Evolutionary conservation across 2,888 invertebrate genomes (phyloP).

Genomic region (Drosophila pullipes): DNA sequence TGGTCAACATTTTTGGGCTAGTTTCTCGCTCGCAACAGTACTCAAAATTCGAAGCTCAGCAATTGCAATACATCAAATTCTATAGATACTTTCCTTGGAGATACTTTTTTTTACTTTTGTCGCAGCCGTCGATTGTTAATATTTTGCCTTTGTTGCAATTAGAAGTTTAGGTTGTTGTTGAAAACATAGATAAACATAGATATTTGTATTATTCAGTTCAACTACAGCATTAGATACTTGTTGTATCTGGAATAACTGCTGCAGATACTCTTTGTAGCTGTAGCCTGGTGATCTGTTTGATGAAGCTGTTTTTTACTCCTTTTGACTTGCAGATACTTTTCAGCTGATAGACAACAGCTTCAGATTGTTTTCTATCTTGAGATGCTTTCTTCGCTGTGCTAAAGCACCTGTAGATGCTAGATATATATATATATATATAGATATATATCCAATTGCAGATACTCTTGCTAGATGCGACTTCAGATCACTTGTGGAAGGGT

Average conservation of each 20-base stretch:
- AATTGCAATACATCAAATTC: slow-evolving; percentile 10
- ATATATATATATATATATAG: slow-evolving; percentile 8
- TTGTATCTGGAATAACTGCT: background rate
- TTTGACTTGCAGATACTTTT: slow-evolving; percentile 22
- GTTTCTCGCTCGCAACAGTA: background rate
- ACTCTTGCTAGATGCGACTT: background rate
- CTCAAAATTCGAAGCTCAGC: background rate
- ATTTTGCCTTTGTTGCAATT: background rate
- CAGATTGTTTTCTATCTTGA: background rate
- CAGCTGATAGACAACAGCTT: background rate
- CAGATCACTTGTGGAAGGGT: background rate
- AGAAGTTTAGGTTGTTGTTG: background rate
- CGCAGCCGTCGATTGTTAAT: no score
- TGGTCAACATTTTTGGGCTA: slow-evolving; percentile 91
- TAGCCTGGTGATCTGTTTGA: background rate
- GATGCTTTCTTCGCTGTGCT: slow-evolving; percentile 14
- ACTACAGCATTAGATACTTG: slow-evolving; percentile 10
- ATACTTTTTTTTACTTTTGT: background rate
- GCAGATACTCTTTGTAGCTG: background rate
- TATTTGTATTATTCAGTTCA: background rate
- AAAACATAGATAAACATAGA: background rate
- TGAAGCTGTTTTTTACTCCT: background rate
- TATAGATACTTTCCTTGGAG: background rate
- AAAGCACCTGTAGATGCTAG: slow-evolving; percentile 46
- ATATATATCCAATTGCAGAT: slow-evolving; percentile 8